Conservation (phyloP, 2,888 invertebrate species). For the Caenorhabditis sp. region DNA sequence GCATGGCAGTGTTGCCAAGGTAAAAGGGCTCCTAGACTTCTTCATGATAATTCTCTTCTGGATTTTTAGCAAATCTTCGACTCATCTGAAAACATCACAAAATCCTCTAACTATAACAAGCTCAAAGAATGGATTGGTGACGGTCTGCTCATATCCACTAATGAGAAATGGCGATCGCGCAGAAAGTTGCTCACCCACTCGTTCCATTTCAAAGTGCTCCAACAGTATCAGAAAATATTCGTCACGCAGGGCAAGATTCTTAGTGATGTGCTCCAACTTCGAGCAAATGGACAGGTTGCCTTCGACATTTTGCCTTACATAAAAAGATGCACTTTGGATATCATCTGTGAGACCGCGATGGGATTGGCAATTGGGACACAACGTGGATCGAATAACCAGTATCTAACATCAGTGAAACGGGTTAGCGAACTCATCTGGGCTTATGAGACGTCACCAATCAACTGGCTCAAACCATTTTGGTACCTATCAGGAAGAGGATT, state of each 20-base stretch:
- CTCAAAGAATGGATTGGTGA: slow-evolving; percentile 73
- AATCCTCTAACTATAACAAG: slow-evolving; percentile 72
- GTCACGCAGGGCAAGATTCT: slow-evolving; percentile 55
- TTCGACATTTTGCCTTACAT: slow-evolving; percentile 74
- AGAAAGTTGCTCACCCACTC: slow-evolving; percentile 74
- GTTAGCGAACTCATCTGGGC: slow-evolving; percentile 57
- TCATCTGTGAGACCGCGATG: slow-evolving; percentile 69
- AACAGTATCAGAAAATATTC: slow-evolving; percentile 71
- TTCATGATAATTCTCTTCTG: too few species aligned
- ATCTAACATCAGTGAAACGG: slow-evolving; percentile 55
- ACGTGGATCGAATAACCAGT: slow-evolving; percentile 52
- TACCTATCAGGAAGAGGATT: slow-evolving; percentile 74
- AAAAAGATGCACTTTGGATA: slow-evolving; percentile 75
- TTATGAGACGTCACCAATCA: slow-evolving; percentile 70
- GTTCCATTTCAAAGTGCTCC: slow-evolving; percentile 74
- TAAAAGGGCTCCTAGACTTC: background rate
- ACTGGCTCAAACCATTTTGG: slow-evolving; percentile 74
- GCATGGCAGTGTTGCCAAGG: slow-evolving; percentile 45
- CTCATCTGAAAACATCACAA: slow-evolving; percentile 69
- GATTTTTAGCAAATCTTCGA: slow-evolving; percentile 50
- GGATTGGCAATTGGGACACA: slow-evolving; percentile 60
- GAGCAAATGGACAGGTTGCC: slow-evolving; percentile 55
- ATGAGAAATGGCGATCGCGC: slow-evolving; percentile 73
- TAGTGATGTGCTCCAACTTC: slow-evolving; percentile 69
- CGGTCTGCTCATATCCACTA: slow-evolving; percentile 73